These are phyloP conservation scores for Mythimna albipuncta DNA, from an alignment of 2,888 invertebrate genomes.

Conservation along the genomic window DNA sequence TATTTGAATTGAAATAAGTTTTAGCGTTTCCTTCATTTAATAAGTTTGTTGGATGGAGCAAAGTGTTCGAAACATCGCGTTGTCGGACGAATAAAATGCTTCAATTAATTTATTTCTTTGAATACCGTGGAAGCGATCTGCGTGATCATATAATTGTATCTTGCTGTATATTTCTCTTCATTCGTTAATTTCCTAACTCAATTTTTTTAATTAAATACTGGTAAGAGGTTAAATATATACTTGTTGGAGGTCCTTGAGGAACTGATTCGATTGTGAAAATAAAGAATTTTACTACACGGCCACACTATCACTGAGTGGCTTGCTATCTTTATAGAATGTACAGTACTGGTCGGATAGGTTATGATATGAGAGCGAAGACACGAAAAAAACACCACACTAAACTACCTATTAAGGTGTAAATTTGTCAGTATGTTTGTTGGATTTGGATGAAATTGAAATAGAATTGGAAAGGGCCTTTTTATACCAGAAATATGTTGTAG, in stretches of 20 bases:
- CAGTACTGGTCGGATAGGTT: neutral
- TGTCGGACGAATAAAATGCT: conserved; percentile 48
- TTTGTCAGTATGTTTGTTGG: no score
- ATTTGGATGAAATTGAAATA: no score
- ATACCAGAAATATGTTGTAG: no score
- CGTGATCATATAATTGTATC: conserved; percentile 25
- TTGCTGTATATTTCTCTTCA: neutral
- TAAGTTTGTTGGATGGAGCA: conserved; percentile 53
- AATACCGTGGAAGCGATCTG: conserved; percentile 26
- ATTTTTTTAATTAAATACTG: neutral
- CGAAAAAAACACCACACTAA: neutral
- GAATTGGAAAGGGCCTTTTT: no score
- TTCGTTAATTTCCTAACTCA: conserved; percentile 1
- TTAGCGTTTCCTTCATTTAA: conserved; percentile 55
- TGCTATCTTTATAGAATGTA: neutral
- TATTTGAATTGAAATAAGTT: conserved; percentile 58
- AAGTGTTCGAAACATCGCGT: conserved; percentile 54
- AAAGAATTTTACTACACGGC: neutral
- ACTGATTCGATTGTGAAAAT: neutral
- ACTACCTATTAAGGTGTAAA: no score
- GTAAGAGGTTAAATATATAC: neutral
- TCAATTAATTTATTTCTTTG: conserved; percentile 56
- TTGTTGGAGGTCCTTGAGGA: neutral
- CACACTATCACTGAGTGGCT: neutral
- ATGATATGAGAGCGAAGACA: neutral